These are phyloP conservation scores for Zhengitettix transpicula DNA, from an alignment of 2,888 invertebrate species.

Conservation along the genomic window DNA sequence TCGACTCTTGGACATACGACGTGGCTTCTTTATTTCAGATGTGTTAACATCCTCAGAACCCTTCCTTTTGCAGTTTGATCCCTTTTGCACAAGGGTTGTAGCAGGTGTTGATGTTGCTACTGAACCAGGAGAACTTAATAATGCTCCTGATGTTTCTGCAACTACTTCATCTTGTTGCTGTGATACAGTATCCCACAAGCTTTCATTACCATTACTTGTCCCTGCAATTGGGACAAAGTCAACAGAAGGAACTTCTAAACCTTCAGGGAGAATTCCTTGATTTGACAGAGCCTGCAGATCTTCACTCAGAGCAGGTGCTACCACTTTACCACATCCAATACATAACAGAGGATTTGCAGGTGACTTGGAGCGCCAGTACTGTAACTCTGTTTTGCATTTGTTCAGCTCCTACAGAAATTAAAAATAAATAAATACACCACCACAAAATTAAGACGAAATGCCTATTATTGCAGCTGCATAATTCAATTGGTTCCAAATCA, in stretches of 20 bases:
- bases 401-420: conserved; percentile 52
- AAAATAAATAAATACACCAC: no score
- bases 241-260: background rate
- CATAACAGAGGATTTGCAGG: conserved; percentile 59
- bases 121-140: background rate
- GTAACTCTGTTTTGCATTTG: conserved; percentile 80
- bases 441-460: no score
- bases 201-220: background rate
- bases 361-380: conserved; percentile 80
- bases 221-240: conserved; percentile 4
- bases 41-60: background rate
- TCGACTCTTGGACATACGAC: background rate
- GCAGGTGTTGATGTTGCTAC: background rate
- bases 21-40: background rate
- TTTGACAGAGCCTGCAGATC: conserved; percentile 43
- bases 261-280: conserved; percentile 37
- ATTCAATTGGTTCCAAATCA: no score
- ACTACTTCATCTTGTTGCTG: background rate
- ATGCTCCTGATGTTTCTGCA: background rate
- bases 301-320: conserved; percentile 35
- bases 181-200: background rate
- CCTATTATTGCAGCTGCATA: no score
- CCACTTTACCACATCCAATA: conserved; percentile 51
- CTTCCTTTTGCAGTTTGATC: background rate
- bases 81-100: background rate